Conservation (phyloP, 2,113 vertebrate genomes). For the Polypterus bichir region DNA sequence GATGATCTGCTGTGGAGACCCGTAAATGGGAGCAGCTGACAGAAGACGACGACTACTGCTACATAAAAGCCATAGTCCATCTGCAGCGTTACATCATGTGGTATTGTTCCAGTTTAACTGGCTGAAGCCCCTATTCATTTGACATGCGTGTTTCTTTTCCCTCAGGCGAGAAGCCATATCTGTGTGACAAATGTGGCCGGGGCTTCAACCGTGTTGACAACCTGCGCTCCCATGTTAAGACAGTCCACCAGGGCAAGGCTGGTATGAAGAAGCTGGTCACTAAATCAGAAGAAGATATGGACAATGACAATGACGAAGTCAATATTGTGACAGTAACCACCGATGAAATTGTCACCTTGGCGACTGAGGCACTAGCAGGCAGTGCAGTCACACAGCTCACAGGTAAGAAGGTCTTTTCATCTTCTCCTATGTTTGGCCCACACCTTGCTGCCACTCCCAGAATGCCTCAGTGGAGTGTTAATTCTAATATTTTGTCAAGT, state of each 20-base stretch:
- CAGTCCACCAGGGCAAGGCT: conserved; percentile 86
- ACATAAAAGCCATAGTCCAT: not conserved
- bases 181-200: conserved; percentile 89
- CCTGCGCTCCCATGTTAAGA: conserved; percentile 90
- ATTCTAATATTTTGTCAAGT: no score
- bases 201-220: conserved; percentile 97
- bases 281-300: conserved; percentile 26
- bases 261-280: conserved; percentile 81
- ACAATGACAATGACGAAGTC: conserved; percentile 52
- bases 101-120: no score
- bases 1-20: no score
- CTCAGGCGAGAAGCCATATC: conserved; percentile 85
- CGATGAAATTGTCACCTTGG: conserved; percentile 81
- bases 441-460: no score
- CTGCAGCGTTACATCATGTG: not conserved
- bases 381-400: conserved; percentile 82
- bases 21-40: no score
- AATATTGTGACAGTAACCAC: conserved; percentile 83
- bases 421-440: not conserved
- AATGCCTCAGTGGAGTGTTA: no score
- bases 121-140: no score
- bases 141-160: not conserved
- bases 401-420: conserved; percentile 40
- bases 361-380: conserved; percentile 73
- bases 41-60: no score